phyloP scores from a whole-genome alignment of 2,888 invertebrate species.

The Zaprionus lineosus region DNA sequence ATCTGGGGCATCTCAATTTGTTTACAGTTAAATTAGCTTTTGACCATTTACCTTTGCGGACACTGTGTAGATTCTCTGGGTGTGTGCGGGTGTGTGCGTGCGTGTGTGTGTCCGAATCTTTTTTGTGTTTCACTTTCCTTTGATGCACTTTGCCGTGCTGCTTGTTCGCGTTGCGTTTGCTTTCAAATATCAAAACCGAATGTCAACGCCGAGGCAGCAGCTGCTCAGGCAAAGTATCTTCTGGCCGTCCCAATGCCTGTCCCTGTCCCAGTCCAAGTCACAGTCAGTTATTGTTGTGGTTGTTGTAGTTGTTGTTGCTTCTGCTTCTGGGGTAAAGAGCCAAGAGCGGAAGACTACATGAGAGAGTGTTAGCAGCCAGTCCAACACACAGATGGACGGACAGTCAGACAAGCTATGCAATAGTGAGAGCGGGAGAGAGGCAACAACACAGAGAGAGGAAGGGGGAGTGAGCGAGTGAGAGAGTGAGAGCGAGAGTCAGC shows the following conservation, averaged over 20 bases:
- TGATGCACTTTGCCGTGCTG: constrained; percentile 58
- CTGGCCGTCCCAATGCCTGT: constrained; percentile 19
- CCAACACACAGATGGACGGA: no score
- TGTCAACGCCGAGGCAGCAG: constrained; percentile 53
- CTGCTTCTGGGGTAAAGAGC: no score
- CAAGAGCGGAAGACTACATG: no score
- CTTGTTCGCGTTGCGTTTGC: constrained; percentile 61
- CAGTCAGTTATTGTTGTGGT: background rate
- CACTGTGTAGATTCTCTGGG: constrained; percentile 11
- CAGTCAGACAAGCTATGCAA: no score
- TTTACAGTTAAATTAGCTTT: constrained; percentile 29
- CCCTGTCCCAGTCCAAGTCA: constrained; percentile 15
- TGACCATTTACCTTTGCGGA: constrained; percentile 53
- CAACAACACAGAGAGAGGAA: background rate
- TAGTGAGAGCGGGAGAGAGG: background rate
- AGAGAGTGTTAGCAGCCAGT: no score
- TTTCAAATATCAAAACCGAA: constrained; percentile 77
- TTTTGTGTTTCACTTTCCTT: constrained; percentile 63
- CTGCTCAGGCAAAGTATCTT: constrained; percentile 53
- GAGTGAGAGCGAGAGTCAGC: constrained; percentile 36
- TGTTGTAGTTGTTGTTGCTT: background rate
- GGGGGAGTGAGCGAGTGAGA: constrained; percentile 13
- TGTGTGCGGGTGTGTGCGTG: background rate
- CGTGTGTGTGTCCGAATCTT: constrained; percentile 2
- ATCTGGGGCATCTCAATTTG: constrained; percentile 15